Conservation (phyloP, 1,140 invertebrate species). For the Dreissena polymorpha region DNA sequence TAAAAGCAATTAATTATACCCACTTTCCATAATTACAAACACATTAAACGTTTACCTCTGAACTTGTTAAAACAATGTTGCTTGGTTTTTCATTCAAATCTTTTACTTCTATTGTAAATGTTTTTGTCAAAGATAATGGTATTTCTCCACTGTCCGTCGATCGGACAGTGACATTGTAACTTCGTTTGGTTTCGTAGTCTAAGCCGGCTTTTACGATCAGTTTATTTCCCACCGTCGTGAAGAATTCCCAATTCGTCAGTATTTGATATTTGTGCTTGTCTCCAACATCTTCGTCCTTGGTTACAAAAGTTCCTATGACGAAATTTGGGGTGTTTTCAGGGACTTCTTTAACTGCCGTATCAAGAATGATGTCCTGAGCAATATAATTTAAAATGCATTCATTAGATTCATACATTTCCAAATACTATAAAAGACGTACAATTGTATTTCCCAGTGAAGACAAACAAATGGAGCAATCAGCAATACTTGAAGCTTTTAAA, state of each 20-base stretch:
- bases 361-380: conserved; percentile 34
- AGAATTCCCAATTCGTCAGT: conserved; percentile 23
- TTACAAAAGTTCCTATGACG: conserved; percentile 13
- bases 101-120: conserved; percentile 54
- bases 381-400: neutral
- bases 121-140: conserved; percentile 48
- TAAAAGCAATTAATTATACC: too few species aligned
- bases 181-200: conserved; percentile 49
- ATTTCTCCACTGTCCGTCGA: conserved; percentile 58
- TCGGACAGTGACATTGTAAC: conserved; percentile 47
- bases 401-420: too few species aligned
- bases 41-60: conserved; percentile 50
- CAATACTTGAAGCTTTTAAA: too few species aligned
- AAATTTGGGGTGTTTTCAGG: conserved; percentile 36
- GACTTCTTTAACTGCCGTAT: conserved; percentile 6
- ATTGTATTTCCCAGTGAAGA: too few species aligned
- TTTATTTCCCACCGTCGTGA: conserved; percentile 20
- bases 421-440: too few species aligned
- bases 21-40: too few species aligned
- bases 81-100: conserved; percentile 67
- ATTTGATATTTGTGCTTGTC: conserved; percentile 24
- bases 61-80: conserved; percentile 54
- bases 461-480: too few species aligned
- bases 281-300: conserved; percentile 13
- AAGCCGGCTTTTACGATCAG: conserved; percentile 17